These are phyloP conservation scores for Mastigias papua DNA, from an alignment of 30 jellyfish, hydroid and myxozoan species.

Conservation along the genomic window DNA sequence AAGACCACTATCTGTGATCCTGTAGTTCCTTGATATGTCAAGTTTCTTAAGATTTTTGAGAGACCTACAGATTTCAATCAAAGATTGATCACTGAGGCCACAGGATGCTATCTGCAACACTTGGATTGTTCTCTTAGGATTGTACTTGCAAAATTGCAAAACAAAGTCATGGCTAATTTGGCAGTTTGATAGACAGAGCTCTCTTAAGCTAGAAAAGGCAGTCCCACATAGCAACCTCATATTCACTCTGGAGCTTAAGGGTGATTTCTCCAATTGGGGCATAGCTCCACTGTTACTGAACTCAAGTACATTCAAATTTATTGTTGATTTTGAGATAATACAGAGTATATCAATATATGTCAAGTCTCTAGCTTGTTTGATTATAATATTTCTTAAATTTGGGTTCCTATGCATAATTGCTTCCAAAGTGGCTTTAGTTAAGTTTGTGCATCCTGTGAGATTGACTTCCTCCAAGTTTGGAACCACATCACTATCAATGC, in stretches of 20 bases:
- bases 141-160: background rate
- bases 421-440: background rate
- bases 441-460: background rate
- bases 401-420: background rate
- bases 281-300: background rate
- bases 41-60: slow-evolving; percentile 14
- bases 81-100: slow-evolving; percentile 8
- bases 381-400: background rate
- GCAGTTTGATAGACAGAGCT: slow-evolving; percentile 29
- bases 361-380: background rate
- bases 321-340: background rate
- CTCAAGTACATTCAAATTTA: background rate
- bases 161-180: slow-evolving; percentile 7
- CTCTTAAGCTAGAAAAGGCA: background rate
- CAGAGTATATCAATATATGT: background rate
- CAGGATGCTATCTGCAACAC: slow-evolving; percentile 28
- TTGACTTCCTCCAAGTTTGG: slow-evolving; percentile 5
- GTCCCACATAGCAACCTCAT: background rate
- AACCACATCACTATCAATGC: background rate
- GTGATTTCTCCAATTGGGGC: background rate
- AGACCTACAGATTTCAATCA: background rate
- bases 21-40: slow-evolving; percentile 40
- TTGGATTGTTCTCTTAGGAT: background rate
- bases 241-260: background rate
- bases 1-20: slow-evolving; percentile 13